A percentile compares a stretch with the other conserved stretches of the same genome.
These are phyloP conservation scores for Scolopax bukidnonensis DNA, from an alignment of 2,797 vertebrate species.

Conservation along the genomic window DNA sequence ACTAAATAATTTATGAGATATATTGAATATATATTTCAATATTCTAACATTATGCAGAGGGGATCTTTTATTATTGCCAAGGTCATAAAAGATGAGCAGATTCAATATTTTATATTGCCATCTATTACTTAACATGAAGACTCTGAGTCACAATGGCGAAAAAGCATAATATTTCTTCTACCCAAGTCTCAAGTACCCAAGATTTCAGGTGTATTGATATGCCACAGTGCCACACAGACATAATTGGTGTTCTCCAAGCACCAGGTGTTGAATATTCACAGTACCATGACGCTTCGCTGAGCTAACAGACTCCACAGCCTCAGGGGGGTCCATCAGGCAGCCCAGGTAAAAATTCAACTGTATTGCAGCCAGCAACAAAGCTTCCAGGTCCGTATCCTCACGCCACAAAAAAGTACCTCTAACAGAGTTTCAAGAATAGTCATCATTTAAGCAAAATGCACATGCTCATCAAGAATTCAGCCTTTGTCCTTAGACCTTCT, in stretches of 20 bases:
- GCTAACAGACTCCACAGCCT: rapidly evolving
- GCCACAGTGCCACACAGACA: neutral
- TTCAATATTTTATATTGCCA: neutral
- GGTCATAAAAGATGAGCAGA: neutral
- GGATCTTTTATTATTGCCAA: neutral
- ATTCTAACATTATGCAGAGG: neutral
- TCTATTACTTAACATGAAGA: neutral
- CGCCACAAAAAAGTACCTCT: neutral
- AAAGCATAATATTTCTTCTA: neutral
- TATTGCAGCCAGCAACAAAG: neutral
- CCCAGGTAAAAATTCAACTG: neutral
- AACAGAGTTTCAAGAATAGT: neutral
- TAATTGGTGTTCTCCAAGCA: neutral
- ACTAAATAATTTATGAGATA: neutral
- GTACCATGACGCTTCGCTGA: neutral
- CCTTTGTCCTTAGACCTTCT: neutral
- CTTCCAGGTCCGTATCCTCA: neutral
- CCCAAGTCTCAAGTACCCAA: neutral
- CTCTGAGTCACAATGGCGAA: neutral
- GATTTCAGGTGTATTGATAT: neutral
- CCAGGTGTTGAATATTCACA: neutral
- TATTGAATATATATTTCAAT: neutral
- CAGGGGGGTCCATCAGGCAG: neutral
- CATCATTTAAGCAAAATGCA: neutral
- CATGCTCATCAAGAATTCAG: neutral